Base-by-base conservation (phyloP, 2,113 vertebrate species). In the Emydocephalus ijimae region DNA sequence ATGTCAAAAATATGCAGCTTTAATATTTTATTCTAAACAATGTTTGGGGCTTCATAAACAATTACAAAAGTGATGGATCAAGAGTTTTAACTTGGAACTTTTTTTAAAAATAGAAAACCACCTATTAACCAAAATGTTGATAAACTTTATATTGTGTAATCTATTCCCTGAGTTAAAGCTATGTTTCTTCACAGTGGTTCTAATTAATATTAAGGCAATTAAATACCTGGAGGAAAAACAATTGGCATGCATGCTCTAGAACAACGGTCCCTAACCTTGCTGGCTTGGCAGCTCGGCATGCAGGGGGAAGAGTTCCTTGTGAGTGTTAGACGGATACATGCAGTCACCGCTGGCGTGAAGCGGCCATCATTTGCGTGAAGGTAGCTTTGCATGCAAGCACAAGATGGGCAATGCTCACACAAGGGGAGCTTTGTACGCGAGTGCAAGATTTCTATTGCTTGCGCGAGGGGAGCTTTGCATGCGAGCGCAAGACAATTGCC, bases 21-120 rank as follows among this genome's bases (percentile, higher is more conserved):
- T 93, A 95, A 95, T 94, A 92, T 88, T 93, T 64, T 93, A 93
- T 92, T 95, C 92, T 90, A 89, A 95, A 93, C 93, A 94, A 85
- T 85, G 87, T 15, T 43, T 87, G 61, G 94, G 94, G 91, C 91
- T 96, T 64, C 93, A 94, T 93, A 15, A 95, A 94, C 87, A 91
- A 93, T 90, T 91, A 95, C 56, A 7, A 81, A 0, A 81, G 21
- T 85, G 85, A 1, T 0, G 74, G 92, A 92, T 39, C 89, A 96
- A 95, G 93, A 96, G 93, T 96, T 95, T 95, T 92, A 95, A 97
- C 92, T 93, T 93, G 92, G 90, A 96, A 91, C 3, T 0, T 61
- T 95, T 95, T 95, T 93, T 95, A 93, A 95, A 94, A 86, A 89
- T 64, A 85, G 91, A 23, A 93, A 95, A 34, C 50, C 18, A 94